Base-by-base conservation (phyloP, 2,113 vertebrate genomes). In the Tyrannus savana region DNA sequence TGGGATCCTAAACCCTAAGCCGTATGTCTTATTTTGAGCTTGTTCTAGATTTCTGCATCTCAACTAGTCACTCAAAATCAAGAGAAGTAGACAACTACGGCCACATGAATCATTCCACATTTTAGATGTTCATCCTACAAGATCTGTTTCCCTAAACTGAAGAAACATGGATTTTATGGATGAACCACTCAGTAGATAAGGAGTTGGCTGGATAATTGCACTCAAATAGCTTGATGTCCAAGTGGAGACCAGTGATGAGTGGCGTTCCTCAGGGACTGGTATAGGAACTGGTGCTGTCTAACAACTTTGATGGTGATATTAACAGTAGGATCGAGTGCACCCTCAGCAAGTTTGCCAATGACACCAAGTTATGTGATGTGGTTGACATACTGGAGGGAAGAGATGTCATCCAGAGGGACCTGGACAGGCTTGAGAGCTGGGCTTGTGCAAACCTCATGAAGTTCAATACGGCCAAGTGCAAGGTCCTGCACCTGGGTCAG, bases 251-350 rank as follows among this genome's bases (percentile, higher is more conserved):
- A 24, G 28, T 25, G 28, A 46, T 22, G 22, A 46, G 27, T 11
- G 37, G 12, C 19, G 4, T 75, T 18, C 19, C 46, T 53, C 39
- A 25, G n/a, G 37, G 37, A 3, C 4, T 11, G 7, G 2, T 74
- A 28, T 39, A n/a, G 44, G 52, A 12, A 24, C 1, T 1, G 19
- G 39, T 2, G 33, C 28, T 52, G 22, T 49, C 58, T 27, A 58
- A 19, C 68, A 33, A 1, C 14, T 49, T 49, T 58, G 14, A 33
- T 0, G 0, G 37, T 66, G 68, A 37, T 44, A 24, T 2, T 14
- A 28, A 24, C 31, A 19, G 22, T 58, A 52, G 22, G 3, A 37
- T 52, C 4, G 8, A 80, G 14, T 0, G 0, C 25, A 72, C 17
- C 12, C 35, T 41, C 39, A 41, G 12, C 39, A 41, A 41, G 39